Conservation (phyloP, 1,140 invertebrate genomes). For the Diorhabda sublineata region DNA sequence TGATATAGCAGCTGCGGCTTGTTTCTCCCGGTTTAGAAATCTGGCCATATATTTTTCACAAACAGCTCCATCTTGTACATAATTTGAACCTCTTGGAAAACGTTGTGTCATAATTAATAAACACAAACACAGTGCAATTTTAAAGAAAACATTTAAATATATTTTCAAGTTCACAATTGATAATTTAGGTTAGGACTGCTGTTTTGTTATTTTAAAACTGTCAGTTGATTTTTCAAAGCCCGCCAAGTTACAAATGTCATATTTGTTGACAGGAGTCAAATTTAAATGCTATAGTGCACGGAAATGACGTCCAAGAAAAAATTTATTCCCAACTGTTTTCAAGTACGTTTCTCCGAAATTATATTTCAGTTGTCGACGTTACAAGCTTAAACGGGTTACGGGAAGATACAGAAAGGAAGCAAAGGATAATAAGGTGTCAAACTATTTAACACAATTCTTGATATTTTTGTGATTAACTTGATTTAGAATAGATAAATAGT, state of each 20-base stretch:
- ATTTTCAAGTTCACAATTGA: conserved; percentile 6
- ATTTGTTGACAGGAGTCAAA: too few relatives aligned
- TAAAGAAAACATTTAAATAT: conserved; percentile 20
- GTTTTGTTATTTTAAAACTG: conserved; percentile 4
- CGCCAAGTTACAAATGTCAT: conserved; percentile 9
- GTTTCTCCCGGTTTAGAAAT: conserved; percentile 14
- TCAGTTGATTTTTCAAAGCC: conserved; percentile 14
- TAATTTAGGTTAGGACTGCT: conserved; percentile 25
- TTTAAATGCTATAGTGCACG: too few relatives aligned
- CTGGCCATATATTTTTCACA: conserved; percentile 19
- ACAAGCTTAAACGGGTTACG: too few relatives aligned
- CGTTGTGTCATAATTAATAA: conserved; percentile 18
- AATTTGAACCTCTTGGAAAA: conserved; percentile 9
- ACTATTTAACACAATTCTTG: too few relatives aligned
- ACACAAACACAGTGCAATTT: conserved; percentile 23
- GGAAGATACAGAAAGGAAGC: too few relatives aligned
- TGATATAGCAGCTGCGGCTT: conserved; percentile 4
- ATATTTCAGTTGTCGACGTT: too few relatives aligned
- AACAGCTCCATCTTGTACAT: conserved; percentile 12
- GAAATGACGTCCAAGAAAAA: too few relatives aligned
- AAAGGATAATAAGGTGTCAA: too few relatives aligned
- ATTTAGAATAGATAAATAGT: too few relatives aligned
- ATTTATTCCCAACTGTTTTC: too few relatives aligned
- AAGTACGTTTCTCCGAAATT: too few relatives aligned
- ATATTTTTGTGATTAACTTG: too few relatives aligned